Evolutionary conservation across 1,140 invertebrate species (phyloP).

Genomic region (Bombus waltoni): DNA sequence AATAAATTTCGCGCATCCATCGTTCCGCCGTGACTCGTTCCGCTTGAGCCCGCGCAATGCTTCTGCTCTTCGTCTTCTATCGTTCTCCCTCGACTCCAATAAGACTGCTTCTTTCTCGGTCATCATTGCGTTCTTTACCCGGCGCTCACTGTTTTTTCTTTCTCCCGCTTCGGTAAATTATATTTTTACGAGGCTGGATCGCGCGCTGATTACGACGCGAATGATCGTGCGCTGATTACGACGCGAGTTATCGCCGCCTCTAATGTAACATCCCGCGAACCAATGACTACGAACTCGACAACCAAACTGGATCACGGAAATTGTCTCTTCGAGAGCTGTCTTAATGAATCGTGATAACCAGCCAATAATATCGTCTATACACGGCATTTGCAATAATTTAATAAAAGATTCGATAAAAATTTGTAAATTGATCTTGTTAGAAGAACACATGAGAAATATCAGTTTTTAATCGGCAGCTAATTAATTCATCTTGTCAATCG

Average conservation of each 20-base stretch:
- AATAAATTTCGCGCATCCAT: conserved; percentile 70
- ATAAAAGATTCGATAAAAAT: not conserved
- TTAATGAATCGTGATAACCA: not conserved
- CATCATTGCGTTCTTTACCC: not conserved
- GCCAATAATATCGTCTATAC: not conserved
- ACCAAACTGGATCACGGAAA: conserved; percentile 20
- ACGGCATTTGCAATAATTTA: not conserved
- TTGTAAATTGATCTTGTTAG: not conserved
- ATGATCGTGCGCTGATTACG: conserved; percentile 59
- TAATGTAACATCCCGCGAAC: conserved; percentile 30
- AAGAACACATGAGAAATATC: not conserved
- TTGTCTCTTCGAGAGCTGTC: not conserved
- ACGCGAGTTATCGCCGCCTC: conserved; percentile 45
- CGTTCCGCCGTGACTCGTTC: conserved; percentile 45
- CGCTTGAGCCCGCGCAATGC: conserved; percentile 26
- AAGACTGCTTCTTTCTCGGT: conserved; percentile 26
- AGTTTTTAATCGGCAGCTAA: not conserved
- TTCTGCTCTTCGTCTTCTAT: conserved; percentile 23
- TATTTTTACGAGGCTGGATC: conserved; percentile 56
- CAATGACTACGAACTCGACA: not conserved
- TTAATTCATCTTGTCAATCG: conserved; percentile 30
- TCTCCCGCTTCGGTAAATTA: conserved; percentile 53
- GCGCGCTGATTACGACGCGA: conserved; percentile 51
- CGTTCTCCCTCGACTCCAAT: conserved; percentile 2
- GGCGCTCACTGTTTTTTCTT: not conserved